Evolutionary conservation across 2,888 invertebrate genomes (phyloP).

Genomic region (Tipula helvola): DNA sequence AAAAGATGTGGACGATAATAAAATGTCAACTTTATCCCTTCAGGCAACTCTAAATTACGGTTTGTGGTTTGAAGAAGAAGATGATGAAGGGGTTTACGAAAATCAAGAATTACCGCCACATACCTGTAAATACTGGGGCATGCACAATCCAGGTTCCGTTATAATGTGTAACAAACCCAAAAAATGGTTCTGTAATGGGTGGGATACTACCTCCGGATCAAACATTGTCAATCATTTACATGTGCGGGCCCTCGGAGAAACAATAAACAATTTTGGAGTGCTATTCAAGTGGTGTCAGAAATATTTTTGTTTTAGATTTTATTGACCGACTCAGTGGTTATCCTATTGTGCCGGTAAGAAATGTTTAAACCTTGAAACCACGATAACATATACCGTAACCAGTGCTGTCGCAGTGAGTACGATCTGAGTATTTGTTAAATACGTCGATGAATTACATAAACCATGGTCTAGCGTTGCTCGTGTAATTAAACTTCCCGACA

Average conservation of each 20-base stretch:
- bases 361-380: background rate
- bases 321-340: conserved; percentile 97
- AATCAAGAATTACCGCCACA: conserved; percentile 83
- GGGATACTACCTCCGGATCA: conserved; percentile 94
- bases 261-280: conserved; percentile 96
- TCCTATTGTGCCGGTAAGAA: conserved; percentile 72
- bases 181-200: conserved; percentile 99
- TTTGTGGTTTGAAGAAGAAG: conserved; percentile 95
- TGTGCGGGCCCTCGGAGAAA: conserved; percentile 94
- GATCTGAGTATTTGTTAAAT: too few relatives aligned
- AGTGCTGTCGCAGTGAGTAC: conserved; percentile 93
- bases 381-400: conserved; percentile 47
- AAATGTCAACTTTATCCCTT: conserved; percentile 56
- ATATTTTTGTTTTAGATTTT: conserved; percentile 96
- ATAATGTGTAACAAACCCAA: conserved; percentile 97
- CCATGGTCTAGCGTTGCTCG: conserved; percentile 98
- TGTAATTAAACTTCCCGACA: conserved; percentile 90
- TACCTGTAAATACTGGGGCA: conserved; percentile 98
- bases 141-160: conserved; percentile 93
- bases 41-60: conserved; percentile 73
- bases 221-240: conserved; percentile 99
- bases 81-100: conserved; percentile 78
- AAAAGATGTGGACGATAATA: conserved; percentile 43
- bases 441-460: conserved; percentile 84
- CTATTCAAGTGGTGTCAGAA: conserved; percentile 95